Evolutionary conservation across 2,113 vertebrate species (phyloP).

Genomic region (Acrocephalus kingi): DNA sequence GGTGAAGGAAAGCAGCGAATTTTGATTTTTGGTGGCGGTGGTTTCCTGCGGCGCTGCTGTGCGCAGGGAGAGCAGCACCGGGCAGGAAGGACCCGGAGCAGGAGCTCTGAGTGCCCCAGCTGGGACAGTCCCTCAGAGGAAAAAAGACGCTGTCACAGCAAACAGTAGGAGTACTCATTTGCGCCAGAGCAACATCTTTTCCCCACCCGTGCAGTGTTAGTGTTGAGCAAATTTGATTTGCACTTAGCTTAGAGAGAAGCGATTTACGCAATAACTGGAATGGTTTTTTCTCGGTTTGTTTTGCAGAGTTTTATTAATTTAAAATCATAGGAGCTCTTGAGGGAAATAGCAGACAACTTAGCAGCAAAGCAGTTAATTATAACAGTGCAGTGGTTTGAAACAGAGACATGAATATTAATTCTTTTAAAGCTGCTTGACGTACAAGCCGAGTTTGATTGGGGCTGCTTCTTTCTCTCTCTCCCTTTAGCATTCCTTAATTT

Average conservation of each 20-base stretch:
- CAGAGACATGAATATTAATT: slow-evolving; percentile 66
- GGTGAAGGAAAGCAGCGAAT: background rate
- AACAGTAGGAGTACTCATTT: background rate
- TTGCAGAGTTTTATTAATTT: background rate
- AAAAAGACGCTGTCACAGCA: background rate
- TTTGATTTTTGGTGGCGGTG: background rate
- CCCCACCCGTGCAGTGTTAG: background rate
- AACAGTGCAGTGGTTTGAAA: background rate
- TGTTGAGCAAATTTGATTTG: background rate
- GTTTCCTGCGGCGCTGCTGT: background rate
- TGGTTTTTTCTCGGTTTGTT: background rate
- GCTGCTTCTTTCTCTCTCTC: background rate
- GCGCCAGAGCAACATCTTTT: background rate
- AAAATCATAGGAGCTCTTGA: background rate
- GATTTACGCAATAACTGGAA: background rate
- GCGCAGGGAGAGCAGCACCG: background rate
- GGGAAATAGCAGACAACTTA: background rate
- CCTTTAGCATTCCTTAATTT: slow-evolving; percentile 69
- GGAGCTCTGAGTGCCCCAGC: background rate
- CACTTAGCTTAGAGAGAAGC: background rate
- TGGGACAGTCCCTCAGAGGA: background rate
- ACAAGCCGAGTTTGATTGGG: slow-evolving; percentile 17
- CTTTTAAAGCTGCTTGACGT: background rate
- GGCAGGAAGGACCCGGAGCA: background rate
- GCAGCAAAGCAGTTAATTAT: background rate